These are phyloP conservation scores for Chaetodon trifascialis DNA, from an alignment of 2,113 vertebrate species.

Conservation along the genomic window DNA sequence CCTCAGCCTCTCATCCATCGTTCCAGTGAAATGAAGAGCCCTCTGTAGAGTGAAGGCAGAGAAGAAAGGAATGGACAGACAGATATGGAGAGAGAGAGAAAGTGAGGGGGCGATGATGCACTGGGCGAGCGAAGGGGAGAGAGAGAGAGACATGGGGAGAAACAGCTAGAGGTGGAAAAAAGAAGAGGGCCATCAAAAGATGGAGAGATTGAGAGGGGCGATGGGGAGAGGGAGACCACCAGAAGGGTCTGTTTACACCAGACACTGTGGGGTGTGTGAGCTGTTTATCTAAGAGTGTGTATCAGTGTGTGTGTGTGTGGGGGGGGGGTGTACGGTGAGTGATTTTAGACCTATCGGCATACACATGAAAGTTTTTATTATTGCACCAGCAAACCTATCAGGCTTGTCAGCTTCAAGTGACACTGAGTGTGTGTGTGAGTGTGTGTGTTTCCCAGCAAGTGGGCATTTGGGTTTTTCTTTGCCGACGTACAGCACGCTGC, in stretches of 20 bases:
- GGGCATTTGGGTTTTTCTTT: not conserved
- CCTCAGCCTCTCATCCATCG: slow-evolving; percentile 73
- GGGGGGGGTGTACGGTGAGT: not conserved
- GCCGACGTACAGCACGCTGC: slow-evolving; percentile 1
- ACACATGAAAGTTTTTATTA: slow-evolving; percentile 21
- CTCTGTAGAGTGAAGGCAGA: slow-evolving; percentile 71
- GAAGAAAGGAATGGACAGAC: slow-evolving; percentile 67
- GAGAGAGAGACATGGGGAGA: not conserved
- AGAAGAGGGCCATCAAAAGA: slow-evolving; percentile 46
- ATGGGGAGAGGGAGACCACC: slow-evolving; percentile 22
- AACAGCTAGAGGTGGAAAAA: slow-evolving; percentile 4
- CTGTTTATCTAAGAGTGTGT: slow-evolving; percentile 15
- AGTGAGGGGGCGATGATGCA: slow-evolving; percentile 43
- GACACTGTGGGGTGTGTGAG: slow-evolving; percentile 37
- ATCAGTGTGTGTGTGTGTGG: not conserved
- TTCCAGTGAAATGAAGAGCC: slow-evolving; percentile 77
- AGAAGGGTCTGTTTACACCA: slow-evolving; percentile 33
- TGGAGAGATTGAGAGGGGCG: slow-evolving; percentile 40
- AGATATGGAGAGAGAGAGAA: slow-evolving; percentile 21
- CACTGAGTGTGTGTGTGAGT: not conserved
- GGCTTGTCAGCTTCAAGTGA: slow-evolving; percentile 10
- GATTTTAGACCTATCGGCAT: not conserved
- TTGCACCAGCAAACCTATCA: slow-evolving; percentile 24
- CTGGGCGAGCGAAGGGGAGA: not conserved
- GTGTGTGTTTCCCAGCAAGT: not conserved